phyloP scores from a whole-genome alignment of 2,888 invertebrate genomes.

The Furcula furcula region DNA sequence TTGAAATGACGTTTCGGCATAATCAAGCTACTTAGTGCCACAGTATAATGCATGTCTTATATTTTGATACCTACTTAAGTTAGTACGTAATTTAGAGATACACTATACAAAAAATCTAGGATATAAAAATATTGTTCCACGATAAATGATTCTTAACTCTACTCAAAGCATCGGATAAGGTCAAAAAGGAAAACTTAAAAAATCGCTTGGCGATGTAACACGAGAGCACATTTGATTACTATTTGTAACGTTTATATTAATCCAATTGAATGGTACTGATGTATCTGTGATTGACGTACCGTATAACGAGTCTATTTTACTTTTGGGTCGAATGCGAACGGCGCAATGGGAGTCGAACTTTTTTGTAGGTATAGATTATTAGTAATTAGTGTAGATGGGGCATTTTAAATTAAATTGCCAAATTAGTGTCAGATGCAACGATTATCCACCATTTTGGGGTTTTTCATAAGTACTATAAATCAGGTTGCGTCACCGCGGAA shows the following conservation, averaged over 20 bases:
- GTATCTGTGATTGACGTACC: slow-evolving; percentile 63
- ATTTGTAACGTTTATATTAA: slow-evolving; percentile 78
- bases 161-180: slow-evolving; percentile 36
- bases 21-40: slow-evolving; percentile 1
- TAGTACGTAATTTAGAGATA: neutral
- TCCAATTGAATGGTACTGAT: slow-evolving; percentile 57
- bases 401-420: neutral
- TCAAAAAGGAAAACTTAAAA: slow-evolving; percentile 56
- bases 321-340: slow-evolving; percentile 39
- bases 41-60: neutral
- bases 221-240: slow-evolving; percentile 69
- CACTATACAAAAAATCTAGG: neutral
- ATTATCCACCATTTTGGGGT: neutral
- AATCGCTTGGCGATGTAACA: slow-evolving; percentile 62
- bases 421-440: too few species aligned
- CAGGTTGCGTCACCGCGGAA: neutral
- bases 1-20: neutral
- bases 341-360: slow-evolving; percentile 35
- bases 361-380: slow-evolving; percentile 15
- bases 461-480: neutral
- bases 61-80: neutral
- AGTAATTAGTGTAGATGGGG: slow-evolving; percentile 18
- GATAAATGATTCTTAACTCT: slow-evolving; percentile 33
- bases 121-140: neutral
- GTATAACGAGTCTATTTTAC: slow-evolving; percentile 74